Evolutionary conservation across 2,797 vertebrate species (phyloP).

Genomic region (Acanthurus tractus): DNA sequence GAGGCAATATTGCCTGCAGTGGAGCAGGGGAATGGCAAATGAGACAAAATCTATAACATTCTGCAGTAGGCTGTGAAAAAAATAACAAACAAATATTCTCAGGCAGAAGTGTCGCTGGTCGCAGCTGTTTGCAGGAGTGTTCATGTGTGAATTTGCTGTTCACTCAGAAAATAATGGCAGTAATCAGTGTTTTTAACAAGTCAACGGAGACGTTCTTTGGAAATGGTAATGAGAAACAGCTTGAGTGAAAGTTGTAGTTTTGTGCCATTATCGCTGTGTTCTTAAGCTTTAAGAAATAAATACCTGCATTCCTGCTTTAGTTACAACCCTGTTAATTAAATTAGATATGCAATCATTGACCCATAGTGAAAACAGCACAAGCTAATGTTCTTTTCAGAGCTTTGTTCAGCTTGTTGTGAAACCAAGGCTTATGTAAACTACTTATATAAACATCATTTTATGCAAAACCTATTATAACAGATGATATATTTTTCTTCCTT

Average conservation of each 20-base stretch:
- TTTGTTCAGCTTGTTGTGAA: constrained; percentile 34
- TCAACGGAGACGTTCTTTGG: constrained; percentile 50
- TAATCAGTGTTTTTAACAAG: constrained; percentile 51
- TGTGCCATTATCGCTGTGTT: constrained; percentile 36
- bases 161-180: constrained; percentile 50
- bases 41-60: constrained; percentile 69
- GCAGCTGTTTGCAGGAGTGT: constrained; percentile 46
- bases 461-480: neutral
- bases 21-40: constrained; percentile 55
- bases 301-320: constrained; percentile 31
- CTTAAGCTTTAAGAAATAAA: constrained; percentile 46
- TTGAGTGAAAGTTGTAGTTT: constrained; percentile 20
- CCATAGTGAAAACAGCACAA: constrained; percentile 37
- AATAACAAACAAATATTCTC: constrained; percentile 50
- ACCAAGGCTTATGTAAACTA: constrained; percentile 25
- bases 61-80: constrained; percentile 45
- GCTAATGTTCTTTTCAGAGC: constrained; percentile 25
- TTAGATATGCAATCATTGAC: constrained; percentile 55
- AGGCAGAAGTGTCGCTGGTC: constrained; percentile 49
- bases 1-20: constrained; percentile 63
- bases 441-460: constrained; percentile 3
- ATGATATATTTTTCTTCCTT: neutral
- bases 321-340: constrained; percentile 47
- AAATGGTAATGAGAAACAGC: constrained; percentile 51
- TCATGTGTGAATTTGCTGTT: constrained; percentile 54